Percentiles rank a stretch among this genome's conserved stretches.
phyloP scores from a whole-genome alignment of 2,113 vertebrate species.

The Lipophrys pholis region DNA sequence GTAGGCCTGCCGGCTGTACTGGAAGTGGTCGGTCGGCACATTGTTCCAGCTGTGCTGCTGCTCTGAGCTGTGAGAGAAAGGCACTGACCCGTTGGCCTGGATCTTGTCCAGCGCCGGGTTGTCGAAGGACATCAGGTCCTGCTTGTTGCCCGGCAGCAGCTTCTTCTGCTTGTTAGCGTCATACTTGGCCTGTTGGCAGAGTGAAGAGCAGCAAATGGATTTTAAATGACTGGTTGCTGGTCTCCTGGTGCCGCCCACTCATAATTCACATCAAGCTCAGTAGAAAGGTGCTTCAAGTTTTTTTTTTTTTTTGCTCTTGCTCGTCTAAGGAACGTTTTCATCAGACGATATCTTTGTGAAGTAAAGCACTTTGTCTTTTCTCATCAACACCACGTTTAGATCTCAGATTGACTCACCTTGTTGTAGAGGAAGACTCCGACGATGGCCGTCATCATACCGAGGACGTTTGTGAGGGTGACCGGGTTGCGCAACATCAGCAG shows the following conservation, averaged over 20 bases:
- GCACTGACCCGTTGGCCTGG: slow-evolving; percentile 86
- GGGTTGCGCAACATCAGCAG: slow-evolving; percentile 96
- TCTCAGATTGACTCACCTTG: slow-evolving; percentile 83
- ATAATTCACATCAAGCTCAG: background rate
- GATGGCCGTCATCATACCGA: slow-evolving; percentile 98
- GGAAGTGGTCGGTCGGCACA: slow-evolving; percentile 90
- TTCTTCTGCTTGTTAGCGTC: slow-evolving; percentile 92
- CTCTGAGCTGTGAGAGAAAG: slow-evolving; percentile 84
- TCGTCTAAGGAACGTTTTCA: too few relatives aligned
- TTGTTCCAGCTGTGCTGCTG: slow-evolving; percentile 86
- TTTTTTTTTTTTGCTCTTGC: too few relatives aligned
- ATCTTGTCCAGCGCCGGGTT: slow-evolving; percentile 81
- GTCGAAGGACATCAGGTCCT: slow-evolving; percentile 86
- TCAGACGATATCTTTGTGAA: background rate
- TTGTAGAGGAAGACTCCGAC: slow-evolving; percentile 97
- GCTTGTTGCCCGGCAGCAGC: slow-evolving; percentile 86
- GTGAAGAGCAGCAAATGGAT: background rate
- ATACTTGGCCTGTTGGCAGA: slow-evolving; percentile 85
- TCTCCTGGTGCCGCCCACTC: background rate
- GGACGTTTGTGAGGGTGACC: slow-evolving; percentile 89
- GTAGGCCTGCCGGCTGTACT: slow-evolving; percentile 88
- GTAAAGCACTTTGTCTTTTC: background rate
- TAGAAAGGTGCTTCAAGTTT: background rate
- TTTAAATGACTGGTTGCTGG: background rate
- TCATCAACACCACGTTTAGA: too few relatives aligned